phyloP scores from a whole-genome alignment of 1,140 invertebrate species.

The Drosophila willistoni region DNA sequence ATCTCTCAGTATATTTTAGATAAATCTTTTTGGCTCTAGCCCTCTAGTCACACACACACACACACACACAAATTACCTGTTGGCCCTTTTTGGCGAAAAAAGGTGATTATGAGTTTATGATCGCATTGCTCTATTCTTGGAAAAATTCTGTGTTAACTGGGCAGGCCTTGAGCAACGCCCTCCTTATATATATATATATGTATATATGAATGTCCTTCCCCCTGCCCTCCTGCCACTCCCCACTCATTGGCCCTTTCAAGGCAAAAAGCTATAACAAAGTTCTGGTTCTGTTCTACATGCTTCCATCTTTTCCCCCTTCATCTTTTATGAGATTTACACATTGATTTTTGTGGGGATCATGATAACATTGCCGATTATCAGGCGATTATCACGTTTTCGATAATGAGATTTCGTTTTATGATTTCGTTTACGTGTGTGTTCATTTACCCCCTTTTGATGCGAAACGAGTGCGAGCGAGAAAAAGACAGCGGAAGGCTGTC shows the following conservation, averaged over 20 bases:
- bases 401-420: conserved; percentile 73
- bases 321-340: conserved; percentile 13
- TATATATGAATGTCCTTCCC: background rate
- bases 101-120: conserved; percentile 80
- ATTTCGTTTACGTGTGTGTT: conserved; percentile 12
- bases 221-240: background rate
- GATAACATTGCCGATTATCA: conserved; percentile 77
- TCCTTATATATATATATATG: background rate
- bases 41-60: background rate
- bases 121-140: conserved; percentile 24
- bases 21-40: background rate
- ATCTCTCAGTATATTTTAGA: background rate
- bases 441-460: conserved; percentile 36
- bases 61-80: conserved; percentile 37
- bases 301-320: background rate
- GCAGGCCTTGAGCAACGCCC: conserved; percentile 15
- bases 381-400: conserved; percentile 76
- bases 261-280: background rate
- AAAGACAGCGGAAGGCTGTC: background rate
- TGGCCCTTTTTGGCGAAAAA: conserved; percentile 29
- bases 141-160: conserved; percentile 29
- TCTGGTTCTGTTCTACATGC: background rate
- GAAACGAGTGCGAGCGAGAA: background rate
- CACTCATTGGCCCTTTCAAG: background rate
- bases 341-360: conserved; percentile 27